Percentiles rank a stretch among this genome's conserved stretches.
Conservation (phyloP, 2,888 invertebrate genomes). For the Peribatodes rhomboidaria region DNA sequence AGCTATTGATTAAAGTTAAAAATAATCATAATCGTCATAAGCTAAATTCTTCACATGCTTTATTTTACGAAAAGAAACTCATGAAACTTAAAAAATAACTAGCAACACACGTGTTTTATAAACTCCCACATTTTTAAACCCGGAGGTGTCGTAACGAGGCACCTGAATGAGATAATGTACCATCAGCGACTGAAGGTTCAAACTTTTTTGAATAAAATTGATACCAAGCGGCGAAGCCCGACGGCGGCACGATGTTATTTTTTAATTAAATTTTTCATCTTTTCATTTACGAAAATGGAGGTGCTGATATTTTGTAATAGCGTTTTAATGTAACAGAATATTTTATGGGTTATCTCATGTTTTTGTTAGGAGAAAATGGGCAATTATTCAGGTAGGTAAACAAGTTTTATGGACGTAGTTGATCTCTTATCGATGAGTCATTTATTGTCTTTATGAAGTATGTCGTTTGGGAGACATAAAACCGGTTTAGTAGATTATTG, state of each 20-base stretch:
- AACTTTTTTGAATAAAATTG: slow-evolving; percentile 67
- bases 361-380: slow-evolving; percentile 41
- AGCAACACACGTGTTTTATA: background rate
- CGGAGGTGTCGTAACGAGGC: background rate
- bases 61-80: background rate
- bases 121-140: background rate
- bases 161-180: slow-evolving; percentile 62
- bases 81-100: background rate
- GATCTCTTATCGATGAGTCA: slow-evolving; percentile 22
- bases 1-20: too few relatives aligned
- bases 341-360: slow-evolving; percentile 44
- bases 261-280: slow-evolving; percentile 66
- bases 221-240: slow-evolving; percentile 44
- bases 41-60: too few relatives aligned
- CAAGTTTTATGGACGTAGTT: slow-evolving; percentile 36
- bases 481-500: slow-evolving; percentile 6
- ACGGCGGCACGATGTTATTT: slow-evolving; percentile 55
- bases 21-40: too few relatives aligned
- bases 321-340: slow-evolving; percentile 52
- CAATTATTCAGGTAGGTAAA: slow-evolving; percentile 39
- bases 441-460: slow-evolving; percentile 38
- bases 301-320: slow-evolving; percentile 58
- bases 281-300: slow-evolving; percentile 54
- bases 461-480: slow-evolving; percentile 28
- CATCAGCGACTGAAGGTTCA: slow-evolving; percentile 29